Percentiles rank a stretch among this genome's conserved stretches.
Conservation (phyloP, 2,113 vertebrate species). For the Petrocephalus zakoni region DNA sequence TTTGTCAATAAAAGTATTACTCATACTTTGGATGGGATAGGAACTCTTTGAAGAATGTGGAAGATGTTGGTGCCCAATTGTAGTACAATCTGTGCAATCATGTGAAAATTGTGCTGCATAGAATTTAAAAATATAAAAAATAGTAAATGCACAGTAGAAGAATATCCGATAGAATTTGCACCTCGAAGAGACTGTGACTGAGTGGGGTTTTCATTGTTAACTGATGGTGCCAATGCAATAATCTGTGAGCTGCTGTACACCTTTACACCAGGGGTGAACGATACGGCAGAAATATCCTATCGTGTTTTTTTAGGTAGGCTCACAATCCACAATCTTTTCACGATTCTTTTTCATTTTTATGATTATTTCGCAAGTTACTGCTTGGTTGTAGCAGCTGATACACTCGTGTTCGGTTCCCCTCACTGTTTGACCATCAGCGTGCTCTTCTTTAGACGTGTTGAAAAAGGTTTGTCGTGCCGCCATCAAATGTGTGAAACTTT, state of each 20-base stretch:
- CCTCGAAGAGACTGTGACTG: not conserved
- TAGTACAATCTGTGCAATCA: not conserved
- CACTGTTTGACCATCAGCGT: not conserved
- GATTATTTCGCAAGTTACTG: not conserved
- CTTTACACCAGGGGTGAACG: not conserved
- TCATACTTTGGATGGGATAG: not conserved
- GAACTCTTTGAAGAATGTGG: not conserved
- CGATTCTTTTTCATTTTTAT: not conserved
- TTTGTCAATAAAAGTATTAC: not conserved
- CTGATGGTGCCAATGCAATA: not conserved
- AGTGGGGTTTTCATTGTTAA: not conserved
- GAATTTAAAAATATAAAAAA: not conserved
- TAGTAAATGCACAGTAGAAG: not conserved
- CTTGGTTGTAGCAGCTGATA: not conserved
- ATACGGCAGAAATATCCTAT: not conserved
- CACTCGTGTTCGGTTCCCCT: not conserved
- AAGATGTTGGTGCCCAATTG: not conserved
- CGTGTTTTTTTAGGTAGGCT: not conserved
- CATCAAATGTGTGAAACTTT: not conserved
- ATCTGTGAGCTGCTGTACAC: not conserved
- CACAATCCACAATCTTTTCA: not conserved
- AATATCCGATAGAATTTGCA: not conserved
- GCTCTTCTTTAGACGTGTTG: not conserved
- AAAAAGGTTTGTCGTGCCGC: not conserved
- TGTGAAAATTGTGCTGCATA: not conserved